Evolutionary conservation across 2,797 vertebrate species (phyloP), one percentile per base, ranked within the genome.

Genomic region (Micropoecilia bifurca): DNA sequence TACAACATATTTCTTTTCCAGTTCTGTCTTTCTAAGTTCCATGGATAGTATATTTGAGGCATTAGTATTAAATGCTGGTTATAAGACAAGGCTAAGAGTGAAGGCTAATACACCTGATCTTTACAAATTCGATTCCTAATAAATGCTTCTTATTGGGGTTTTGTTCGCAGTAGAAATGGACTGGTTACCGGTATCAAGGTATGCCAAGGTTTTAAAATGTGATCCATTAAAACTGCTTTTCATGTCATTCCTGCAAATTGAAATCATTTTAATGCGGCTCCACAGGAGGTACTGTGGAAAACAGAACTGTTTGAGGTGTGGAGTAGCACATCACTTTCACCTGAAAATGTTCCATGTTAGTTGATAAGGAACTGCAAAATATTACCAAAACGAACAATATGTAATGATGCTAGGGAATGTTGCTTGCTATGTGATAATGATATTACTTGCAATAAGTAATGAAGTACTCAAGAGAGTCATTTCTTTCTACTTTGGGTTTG

Each of bases 81-180:
- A 43, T 72, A 63, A 55, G 25, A 47, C 63, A 43, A 36, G 72
- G 71, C 68, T 66, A 45, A 30, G 50, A 55, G 74, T 43, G 71
- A 69, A 86, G 41, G 85, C 83, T 85, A 81, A 91, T 75, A 77
- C 80, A 75, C 41, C 76, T 82, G 88, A 90, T 88, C 87, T 91
- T 92, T 80, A 50, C 47, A 78, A 80, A 89, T 88, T 88, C 57
- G 81, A 89, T 91, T 77, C 74, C 18, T 78, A 53, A 66, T 30
- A 81, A 53, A 47, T 2, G 22, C 76, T 45, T 77, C 3, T 73
- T 55, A 48, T 69, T 77, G 16, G 30, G 28, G 30, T 39, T 33
- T 36, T 36, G 20, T 41, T 66, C 20, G 22, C 18, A 25, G 18
- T 66, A 22, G 63, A 22, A 9, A 66, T 39, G 16, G 30, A 3